Percentiles rank a stretch among this genome's conserved stretches.
Conservation (phyloP, 2,888 invertebrate species). For the Notodonta ziczac region DNA sequence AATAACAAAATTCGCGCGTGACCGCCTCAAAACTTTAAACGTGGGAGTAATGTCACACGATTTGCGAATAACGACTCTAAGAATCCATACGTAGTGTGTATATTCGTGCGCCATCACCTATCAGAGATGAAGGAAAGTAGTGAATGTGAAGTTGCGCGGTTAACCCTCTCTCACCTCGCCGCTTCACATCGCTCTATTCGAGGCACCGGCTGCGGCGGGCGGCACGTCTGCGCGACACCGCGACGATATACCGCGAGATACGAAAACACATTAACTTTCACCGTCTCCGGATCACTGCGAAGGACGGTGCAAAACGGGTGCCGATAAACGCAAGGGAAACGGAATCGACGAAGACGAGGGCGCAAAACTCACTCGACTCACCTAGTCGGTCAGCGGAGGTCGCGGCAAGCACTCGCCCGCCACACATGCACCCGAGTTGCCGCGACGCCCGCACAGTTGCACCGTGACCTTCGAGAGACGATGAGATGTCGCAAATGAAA, state of each 20-base stretch:
- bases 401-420: slow-evolving; percentile 71
- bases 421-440: slow-evolving; percentile 59
- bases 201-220: slow-evolving; percentile 39
- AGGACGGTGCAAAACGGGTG: slow-evolving; percentile 72
- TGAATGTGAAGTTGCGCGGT: slow-evolving; percentile 70
- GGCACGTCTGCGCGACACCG: slow-evolving; percentile 59
- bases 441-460: slow-evolving; percentile 54
- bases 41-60: slow-evolving; percentile 24
- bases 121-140: slow-evolving; percentile 52
- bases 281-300: slow-evolving; percentile 65
- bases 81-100: slow-evolving; percentile 44
- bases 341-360: slow-evolving; percentile 64
- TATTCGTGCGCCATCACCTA: slow-evolving; percentile 57
- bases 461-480: slow-evolving; percentile 83
- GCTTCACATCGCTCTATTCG: slow-evolving; percentile 51
- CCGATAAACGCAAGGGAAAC: slow-evolving; percentile 74
- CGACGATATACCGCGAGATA: slow-evolving; percentile 53
- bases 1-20: slow-evolving; percentile 48
- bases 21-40: slow-evolving; percentile 59
- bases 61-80: slow-evolving; percentile 47
- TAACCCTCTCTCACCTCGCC: slow-evolving; percentile 60
- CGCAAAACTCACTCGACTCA: slow-evolving; percentile 73
- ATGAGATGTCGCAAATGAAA: slow-evolving; percentile 84
- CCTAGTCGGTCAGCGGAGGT: slow-evolving; percentile 78
- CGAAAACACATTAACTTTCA: slow-evolving; percentile 60